Conservation (phyloP, 1,140 invertebrate genomes). For the Chlorops oryzae region DNA sequence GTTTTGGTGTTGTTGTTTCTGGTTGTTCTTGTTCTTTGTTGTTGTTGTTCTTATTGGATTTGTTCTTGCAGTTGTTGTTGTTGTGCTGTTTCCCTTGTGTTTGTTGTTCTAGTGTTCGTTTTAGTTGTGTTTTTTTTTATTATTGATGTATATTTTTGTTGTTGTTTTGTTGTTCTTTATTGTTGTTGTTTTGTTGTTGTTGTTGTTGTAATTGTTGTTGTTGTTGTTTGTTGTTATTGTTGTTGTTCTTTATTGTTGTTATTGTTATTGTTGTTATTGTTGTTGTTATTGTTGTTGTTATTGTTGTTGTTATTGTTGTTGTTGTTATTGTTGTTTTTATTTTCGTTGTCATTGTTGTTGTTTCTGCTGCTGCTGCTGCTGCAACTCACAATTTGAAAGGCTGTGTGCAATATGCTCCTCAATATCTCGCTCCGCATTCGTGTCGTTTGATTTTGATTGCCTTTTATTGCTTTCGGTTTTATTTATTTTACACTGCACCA, state of each 20-base stretch:
- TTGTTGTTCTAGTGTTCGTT: conserved; percentile 5
- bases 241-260: not conserved
- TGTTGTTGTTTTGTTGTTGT: not conserved
- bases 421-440: too few species aligned
- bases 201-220: not conserved
- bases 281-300: not conserved
- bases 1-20: conserved; percentile 21
- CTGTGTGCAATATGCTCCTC: too few species aligned
- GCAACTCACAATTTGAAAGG: too few species aligned
- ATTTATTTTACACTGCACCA: too few species aligned
- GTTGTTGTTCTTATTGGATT: not conserved
- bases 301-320: not conserved
- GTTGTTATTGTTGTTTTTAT: not conserved
- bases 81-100: not conserved
- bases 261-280: not conserved
- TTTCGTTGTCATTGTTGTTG: not conserved
- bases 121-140: not conserved
- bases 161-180: not conserved
- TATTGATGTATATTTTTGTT: not conserved
- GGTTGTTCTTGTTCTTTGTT: conserved; percentile 30
- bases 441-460: too few species aligned
- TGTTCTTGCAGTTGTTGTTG: conserved; percentile 2
- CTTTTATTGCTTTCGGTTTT: too few species aligned
- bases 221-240: not conserved
- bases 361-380: too few species aligned